Evolutionary conservation across 23 tunicate species (phyloP).

Genomic region (Trididemnum nubilum): DNA sequence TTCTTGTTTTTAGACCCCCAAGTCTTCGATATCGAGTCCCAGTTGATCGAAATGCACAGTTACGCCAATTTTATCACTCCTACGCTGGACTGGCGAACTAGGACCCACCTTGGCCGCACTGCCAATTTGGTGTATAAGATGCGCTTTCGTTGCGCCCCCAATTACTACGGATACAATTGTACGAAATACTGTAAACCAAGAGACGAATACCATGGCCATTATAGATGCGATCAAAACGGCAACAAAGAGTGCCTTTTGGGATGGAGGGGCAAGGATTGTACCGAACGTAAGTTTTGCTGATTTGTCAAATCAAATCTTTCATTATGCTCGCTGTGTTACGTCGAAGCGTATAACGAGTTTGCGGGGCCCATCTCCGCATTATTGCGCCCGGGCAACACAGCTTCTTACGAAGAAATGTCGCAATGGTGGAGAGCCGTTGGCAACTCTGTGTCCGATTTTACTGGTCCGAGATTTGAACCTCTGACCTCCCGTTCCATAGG

Average conservation of each 20-base stretch:
- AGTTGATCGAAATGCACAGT: constrained; percentile 53
- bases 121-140: constrained; percentile 59
- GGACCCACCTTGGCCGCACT: constrained; percentile 50
- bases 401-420: no score
- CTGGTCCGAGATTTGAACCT: no score
- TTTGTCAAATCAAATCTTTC: no score
- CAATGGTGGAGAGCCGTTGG: no score
- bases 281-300: constrained; percentile 59
- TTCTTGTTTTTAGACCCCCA: neutral
- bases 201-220: constrained; percentile 66
- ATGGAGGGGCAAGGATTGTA: constrained; percentile 88
- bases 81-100: constrained; percentile 52
- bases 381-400: no score
- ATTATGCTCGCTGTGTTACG: no score
- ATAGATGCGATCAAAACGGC: constrained; percentile 79
- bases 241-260: constrained; percentile 86
- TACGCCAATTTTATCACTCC: constrained; percentile 71
- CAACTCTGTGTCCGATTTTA: no score
- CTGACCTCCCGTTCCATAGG: no score
- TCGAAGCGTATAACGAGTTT: no score
- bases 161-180: constrained; percentile 90
- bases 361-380: no score
- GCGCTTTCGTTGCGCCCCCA: constrained; percentile 76
- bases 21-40: neutral
- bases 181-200: constrained; percentile 90